A percentile compares a stretch with the other conserved stretches of the same genome.
Evolutionary conservation across 2,888 invertebrate genomes (phyloP).

Genomic region (Eudemis profundana): DNA sequence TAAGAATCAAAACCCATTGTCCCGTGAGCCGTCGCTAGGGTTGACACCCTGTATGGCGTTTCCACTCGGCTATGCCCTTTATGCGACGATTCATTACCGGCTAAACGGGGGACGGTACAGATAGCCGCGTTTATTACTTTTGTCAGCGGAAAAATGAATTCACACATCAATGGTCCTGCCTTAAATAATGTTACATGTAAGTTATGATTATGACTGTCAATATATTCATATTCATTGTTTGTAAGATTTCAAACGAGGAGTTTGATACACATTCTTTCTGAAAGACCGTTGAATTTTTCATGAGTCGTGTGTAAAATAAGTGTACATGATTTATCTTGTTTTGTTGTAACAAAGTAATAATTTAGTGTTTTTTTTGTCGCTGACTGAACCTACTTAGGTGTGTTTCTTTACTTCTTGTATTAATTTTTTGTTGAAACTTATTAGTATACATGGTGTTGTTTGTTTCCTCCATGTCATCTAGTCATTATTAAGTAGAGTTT

Average conservation of each 20-base stretch:
- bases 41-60: constrained; percentile 56
- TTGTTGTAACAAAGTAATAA: no score
- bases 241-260: constrained; percentile 43
- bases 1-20: constrained; percentile 32
- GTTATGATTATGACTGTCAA: constrained; percentile 1
- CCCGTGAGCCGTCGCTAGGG: constrained; percentile 38
- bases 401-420: no score
- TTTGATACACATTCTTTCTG: no score
- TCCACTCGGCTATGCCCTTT: constrained; percentile 85
- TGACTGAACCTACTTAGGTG: no score
- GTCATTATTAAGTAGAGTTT: no score
- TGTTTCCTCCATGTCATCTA: no score
- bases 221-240: neutral
- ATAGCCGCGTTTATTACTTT: constrained; percentile 84
- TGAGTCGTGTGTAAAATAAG: no score
- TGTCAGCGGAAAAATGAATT: constrained; percentile 85
- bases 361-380: no score
- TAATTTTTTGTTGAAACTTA: no score
- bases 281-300: no score
- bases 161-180: constrained; percentile 62
- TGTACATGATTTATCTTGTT: no score
- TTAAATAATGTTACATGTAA: neutral
- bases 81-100: constrained; percentile 83
- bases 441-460: no score
- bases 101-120: constrained; percentile 74